Evolutionary conservation across 2,113 vertebrate species (phyloP), one percentile per base, ranked within the genome.

Genomic region (Corythoichthys intestinalis): DNA sequence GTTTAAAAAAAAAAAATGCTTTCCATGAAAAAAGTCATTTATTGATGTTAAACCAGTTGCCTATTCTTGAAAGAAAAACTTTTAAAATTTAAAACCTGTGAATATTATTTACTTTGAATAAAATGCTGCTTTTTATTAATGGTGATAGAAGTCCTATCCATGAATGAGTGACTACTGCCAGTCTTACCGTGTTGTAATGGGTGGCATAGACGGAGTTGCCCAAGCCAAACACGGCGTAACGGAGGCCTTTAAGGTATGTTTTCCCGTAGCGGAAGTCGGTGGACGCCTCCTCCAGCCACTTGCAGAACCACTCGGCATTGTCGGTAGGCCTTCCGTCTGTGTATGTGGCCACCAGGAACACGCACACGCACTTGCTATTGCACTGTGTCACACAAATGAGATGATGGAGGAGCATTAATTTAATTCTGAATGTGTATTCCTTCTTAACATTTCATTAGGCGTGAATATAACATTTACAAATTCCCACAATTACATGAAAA

Each of bases 191-290:
- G 76, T 99, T 98, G 71, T 95, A 98, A 79, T 96, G 92, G 49
- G 89, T 91, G 0, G 28, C 73, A 0, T 98, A 99, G 3, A 88
- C 90, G 0, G 97, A 98, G 84, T 98, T 93, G 2, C 97, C 97
- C 49, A 99, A 85, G 3, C 95, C 96, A 59, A 99, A 98, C 63
- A 98, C 94, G 0, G 93, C 92, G 0, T 96, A 98, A 88, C 92
- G 89, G 85, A 99, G 84, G 64, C 96, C 97, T 77, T 92, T 93
- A 58, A 98, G 94, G 73, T 91, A 92, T 0, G 83, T 93, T 34
- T 93, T 94, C 71, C 94, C 94, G 17, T 96, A 95, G 57, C 96
- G 85, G 70, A 99, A 99, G 72, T 97, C 97, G 3, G 67, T 94
- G 4, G 92, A 90, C 0, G 97, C 91, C 37, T 99, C 97, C 67